A percentile compares a stretch with the other conserved stretches of the same genome.
Conservation (phyloP, 2,113 vertebrate genomes). For the Pontoporia blainvillei region DNA sequence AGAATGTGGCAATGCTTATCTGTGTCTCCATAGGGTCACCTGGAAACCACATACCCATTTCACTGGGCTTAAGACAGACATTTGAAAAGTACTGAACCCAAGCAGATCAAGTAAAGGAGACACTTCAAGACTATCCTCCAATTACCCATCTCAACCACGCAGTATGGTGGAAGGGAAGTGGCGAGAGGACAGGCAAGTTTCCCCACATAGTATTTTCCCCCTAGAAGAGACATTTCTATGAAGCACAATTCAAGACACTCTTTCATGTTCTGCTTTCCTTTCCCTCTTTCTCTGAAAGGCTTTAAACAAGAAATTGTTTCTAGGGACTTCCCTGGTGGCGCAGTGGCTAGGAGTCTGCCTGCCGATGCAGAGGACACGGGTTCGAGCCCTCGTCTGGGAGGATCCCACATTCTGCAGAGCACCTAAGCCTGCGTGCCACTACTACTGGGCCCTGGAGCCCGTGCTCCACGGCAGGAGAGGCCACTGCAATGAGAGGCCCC, state of each 20-base stretch:
- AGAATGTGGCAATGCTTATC: background rate
- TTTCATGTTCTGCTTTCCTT: background rate
- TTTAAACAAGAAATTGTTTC: conserved; percentile 31
- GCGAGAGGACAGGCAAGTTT: too few species aligned
- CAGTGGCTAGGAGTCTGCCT: too few species aligned
- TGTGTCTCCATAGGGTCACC: background rate
- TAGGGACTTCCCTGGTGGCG: background rate
- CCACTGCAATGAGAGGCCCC: too few species aligned
- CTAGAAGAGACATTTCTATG: background rate
- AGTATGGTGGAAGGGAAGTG: background rate
- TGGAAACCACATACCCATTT: background rate
- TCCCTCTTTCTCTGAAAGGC: background rate
- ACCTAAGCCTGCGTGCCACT: too few species aligned
- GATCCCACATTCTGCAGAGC: too few species aligned
- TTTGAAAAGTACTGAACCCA: background rate
- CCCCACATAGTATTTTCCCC: background rate
- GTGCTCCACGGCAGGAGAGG: too few species aligned
- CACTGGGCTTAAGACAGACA: background rate
- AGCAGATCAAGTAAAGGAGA: background rate
- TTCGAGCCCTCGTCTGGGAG: too few species aligned
- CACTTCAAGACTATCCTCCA: background rate
- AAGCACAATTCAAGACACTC: background rate
- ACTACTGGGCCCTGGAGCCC: too few species aligned
- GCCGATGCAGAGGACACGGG: too few species aligned
- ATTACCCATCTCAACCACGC: background rate